Conservation (phyloP, 1,140 invertebrate genomes). For the Drosophila ohnishii region DNA sequence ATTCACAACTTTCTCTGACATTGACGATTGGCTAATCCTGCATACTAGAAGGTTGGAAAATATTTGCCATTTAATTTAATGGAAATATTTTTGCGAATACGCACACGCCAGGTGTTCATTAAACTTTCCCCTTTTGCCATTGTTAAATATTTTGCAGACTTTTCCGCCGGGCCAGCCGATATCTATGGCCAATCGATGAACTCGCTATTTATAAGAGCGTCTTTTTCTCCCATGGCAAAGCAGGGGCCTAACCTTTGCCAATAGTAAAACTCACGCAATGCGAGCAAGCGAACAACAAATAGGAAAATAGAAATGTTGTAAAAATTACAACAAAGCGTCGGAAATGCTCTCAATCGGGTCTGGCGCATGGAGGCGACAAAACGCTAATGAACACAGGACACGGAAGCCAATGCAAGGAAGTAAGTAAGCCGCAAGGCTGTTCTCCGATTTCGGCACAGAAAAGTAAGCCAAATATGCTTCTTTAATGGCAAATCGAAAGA, state of each 20-base stretch:
- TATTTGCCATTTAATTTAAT: slow-evolving; percentile 39
- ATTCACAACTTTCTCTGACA: slow-evolving; percentile 20
- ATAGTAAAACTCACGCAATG: slow-evolving; percentile 43
- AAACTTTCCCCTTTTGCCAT: slow-evolving; percentile 71
- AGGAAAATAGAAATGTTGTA: slow-evolving; percentile 49
- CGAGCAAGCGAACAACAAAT: slow-evolving; percentile 18
- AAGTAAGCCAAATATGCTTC: slow-evolving; percentile 51
- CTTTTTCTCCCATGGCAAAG: not conserved
- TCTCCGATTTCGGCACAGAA: slow-evolving; percentile 6
- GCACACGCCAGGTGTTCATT: slow-evolving; percentile 74
- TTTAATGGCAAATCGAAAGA: slow-evolving; percentile 68
- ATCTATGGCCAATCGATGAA: slow-evolving; percentile 35
- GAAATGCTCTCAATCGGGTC: slow-evolving; percentile 39
- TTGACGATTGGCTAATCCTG: slow-evolving; percentile 3
- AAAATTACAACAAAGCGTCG: slow-evolving; percentile 60
- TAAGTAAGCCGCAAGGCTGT: not conserved
- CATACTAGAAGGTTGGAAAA: slow-evolving; percentile 9
- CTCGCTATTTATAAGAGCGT: slow-evolving; percentile 54
- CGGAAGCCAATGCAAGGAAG: slow-evolving; percentile 46
- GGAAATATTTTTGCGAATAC: slow-evolving; percentile 14
- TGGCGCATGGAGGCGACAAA: slow-evolving; percentile 62
- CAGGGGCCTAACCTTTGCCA: slow-evolving; percentile 11
- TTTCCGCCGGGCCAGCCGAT: slow-evolving; percentile 12
- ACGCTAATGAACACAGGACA: slow-evolving; percentile 72
- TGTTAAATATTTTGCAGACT: slow-evolving; percentile 32